phyloP scores from a whole-genome alignment of 2,113 vertebrate genomes.

The Erythrolamprus reginae region DNA sequence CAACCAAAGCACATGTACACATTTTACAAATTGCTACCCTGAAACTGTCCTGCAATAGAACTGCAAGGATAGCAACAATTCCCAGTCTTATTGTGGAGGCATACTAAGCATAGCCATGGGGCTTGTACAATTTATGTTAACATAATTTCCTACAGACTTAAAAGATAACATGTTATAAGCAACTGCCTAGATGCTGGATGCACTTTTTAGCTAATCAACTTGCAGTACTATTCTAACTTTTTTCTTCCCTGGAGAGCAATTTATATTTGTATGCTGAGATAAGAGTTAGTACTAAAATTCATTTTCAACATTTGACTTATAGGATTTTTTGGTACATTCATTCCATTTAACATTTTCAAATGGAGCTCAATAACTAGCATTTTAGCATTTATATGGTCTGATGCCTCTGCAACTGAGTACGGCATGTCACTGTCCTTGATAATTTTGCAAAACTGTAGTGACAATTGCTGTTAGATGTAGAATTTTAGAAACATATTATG shows the following conservation, averaged over 20 bases:
- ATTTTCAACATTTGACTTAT: background rate
- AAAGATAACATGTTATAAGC: background rate
- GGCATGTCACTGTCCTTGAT: background rate
- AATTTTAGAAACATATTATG: background rate
- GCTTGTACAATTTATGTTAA: background rate
- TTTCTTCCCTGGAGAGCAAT: background rate
- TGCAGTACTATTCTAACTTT: background rate
- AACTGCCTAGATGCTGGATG: background rate
- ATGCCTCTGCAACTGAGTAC: background rate
- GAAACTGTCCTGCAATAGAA: background rate
- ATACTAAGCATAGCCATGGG: background rate
- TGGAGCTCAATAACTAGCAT: background rate
- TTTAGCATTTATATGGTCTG: background rate
- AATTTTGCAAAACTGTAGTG: background rate
- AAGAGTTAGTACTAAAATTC: background rate
- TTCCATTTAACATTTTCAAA: slow-evolving; percentile 4
- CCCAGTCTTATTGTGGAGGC: background rate
- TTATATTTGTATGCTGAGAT: background rate
- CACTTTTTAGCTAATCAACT: background rate
- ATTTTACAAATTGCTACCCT: background rate
- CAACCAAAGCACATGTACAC: too few relatives aligned
- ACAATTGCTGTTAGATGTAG: background rate
- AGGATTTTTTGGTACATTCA: background rate
- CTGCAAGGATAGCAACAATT: background rate
- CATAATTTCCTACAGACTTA: background rate